Conservation (phyloP, 2,888 invertebrate genomes). For the Orthosia gothica region DNA sequence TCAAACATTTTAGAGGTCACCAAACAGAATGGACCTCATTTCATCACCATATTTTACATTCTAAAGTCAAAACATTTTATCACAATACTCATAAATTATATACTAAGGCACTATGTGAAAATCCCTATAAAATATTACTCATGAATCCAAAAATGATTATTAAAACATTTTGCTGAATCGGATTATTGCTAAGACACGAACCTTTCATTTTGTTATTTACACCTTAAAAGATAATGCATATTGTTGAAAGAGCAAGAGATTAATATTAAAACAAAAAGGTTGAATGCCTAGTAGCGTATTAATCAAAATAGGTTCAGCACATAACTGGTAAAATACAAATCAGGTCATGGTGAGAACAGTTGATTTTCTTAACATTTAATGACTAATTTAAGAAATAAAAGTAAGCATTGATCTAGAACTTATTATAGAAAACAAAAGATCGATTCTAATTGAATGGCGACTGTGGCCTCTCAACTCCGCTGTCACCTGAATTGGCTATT, state of each 20-base stretch:
- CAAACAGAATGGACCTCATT: slow-evolving; percentile 44
- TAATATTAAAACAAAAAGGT: slow-evolving; percentile 13
- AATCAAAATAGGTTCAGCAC: slow-evolving; percentile 19
- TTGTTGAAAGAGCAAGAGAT: background rate
- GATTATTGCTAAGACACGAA: slow-evolving; percentile 33
- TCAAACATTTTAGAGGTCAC: slow-evolving; percentile 55
- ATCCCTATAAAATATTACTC: slow-evolving; percentile 46
- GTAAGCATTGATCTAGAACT: slow-evolving; percentile 51
- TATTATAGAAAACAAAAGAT: background rate
- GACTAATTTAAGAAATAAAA: slow-evolving; percentile 57
- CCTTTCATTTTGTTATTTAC: slow-evolving; percentile 53
- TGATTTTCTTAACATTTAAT: slow-evolving; percentile 58
- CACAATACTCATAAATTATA: slow-evolving; percentile 59
- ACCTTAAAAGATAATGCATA: slow-evolving; percentile 29
- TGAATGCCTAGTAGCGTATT: slow-evolving; percentile 18
- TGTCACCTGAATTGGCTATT: background rate
- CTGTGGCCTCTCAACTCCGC: background rate
- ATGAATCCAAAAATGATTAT: slow-evolving; percentile 31
- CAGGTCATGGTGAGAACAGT: slow-evolving; percentile 30
- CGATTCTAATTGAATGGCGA: background rate
- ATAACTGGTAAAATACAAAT: slow-evolving; percentile 19
- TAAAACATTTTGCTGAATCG: slow-evolving; percentile 13
- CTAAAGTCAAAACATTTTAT: slow-evolving; percentile 61
- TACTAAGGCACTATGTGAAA: slow-evolving; percentile 66
- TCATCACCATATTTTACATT: slow-evolving; percentile 65